Percentiles rank a stretch among this genome's conserved stretches.
These are phyloP conservation scores for Prionailurus bengalensis DNA, from an alignment of 2,113 vertebrate species.

Conservation along the genomic window DNA sequence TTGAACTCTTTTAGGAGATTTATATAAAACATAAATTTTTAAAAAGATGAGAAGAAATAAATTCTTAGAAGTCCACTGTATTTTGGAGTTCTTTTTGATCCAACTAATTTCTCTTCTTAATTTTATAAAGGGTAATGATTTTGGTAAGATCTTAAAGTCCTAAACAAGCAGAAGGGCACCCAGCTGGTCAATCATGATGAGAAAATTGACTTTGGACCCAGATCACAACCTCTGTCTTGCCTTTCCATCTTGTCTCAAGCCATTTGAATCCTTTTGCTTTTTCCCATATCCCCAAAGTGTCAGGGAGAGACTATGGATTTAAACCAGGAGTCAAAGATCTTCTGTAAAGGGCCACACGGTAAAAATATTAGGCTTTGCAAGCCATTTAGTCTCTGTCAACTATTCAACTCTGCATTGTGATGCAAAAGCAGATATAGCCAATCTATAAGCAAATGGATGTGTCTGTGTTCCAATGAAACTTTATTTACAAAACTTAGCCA, in stretches of 20 bases:
- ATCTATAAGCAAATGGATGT: not conserved
- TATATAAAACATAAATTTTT: slow-evolving; percentile 20
- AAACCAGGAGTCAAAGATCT: not conserved
- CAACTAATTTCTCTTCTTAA: slow-evolving; percentile 13
- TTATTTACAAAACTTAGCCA: not conserved
- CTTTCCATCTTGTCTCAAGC: not conserved
- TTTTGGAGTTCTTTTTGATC: not conserved
- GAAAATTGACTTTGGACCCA: not conserved
- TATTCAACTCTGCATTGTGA: not conserved
- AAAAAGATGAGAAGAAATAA: slow-evolving; percentile 26
- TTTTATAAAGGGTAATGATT: not conserved
- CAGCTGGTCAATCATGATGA: not conserved
- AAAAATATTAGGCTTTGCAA: not conserved
- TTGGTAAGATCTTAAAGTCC: not conserved
- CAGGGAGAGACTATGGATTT: not conserved
- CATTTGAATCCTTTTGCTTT: not conserved
- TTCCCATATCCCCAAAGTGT: not conserved
- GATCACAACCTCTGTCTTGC: not conserved
- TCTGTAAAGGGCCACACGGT: not conserved
- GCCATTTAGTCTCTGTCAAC: not conserved
- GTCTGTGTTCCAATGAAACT: not conserved
- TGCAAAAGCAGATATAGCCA: not conserved
- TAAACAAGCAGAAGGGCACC: not conserved
- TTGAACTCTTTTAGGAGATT: not conserved
- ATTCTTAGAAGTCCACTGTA: not conserved